Evolutionary conservation across 2,797 vertebrate species (phyloP), one percentile per base, ranked within the genome.

Genomic region (Anomalospiza imberbis): DNA sequence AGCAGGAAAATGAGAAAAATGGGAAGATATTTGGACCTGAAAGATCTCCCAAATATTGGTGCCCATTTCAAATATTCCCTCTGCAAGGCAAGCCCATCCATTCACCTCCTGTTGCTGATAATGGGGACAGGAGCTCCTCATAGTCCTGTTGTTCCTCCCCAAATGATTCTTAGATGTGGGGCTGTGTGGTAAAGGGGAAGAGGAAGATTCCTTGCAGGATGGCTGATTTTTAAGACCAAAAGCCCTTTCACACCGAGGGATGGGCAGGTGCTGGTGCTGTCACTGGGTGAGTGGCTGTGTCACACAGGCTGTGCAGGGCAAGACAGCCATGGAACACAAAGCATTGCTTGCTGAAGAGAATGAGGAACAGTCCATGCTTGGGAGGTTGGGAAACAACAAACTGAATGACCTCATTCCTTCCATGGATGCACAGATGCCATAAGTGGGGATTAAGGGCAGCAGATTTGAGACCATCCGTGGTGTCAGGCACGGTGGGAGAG

Each of bases 131-230:
- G 34, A 89, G 36, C 13, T 74, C 34, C 38, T 83, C 20, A 4
- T 0, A 2, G 12, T 42, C 29, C 34, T 25, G 0, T 44, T 28
- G 6, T 25, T n/a, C 57, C 22, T 71, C 25, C 40, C 25, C 13
- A 19, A 2, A 1, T 18, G 31, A n/a, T 48, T 63, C 9, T 63
- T 34, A 20, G 34, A 20, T 28, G 36, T 9, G 12, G 48, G 12
- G 29, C 25, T 57, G 17, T 12, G 25, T 53, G 25, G 26, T 26
- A 2, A 79, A 91, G 48, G 18, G 51, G 20, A 74, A 36, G 10
- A 28, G 58, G 42, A 53, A 36, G 38, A 68, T 50, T 32, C 26
- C 16, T 20, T 66, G 62, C 28, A n/a, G 54, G 17, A 32, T 58
- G 44, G 57, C 32, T 74, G 76, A 5, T 22, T 71, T 81, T 84